Evolutionary conservation across 2,888 invertebrate species (phyloP).

Genomic region (Pandemis corylana): DNA sequence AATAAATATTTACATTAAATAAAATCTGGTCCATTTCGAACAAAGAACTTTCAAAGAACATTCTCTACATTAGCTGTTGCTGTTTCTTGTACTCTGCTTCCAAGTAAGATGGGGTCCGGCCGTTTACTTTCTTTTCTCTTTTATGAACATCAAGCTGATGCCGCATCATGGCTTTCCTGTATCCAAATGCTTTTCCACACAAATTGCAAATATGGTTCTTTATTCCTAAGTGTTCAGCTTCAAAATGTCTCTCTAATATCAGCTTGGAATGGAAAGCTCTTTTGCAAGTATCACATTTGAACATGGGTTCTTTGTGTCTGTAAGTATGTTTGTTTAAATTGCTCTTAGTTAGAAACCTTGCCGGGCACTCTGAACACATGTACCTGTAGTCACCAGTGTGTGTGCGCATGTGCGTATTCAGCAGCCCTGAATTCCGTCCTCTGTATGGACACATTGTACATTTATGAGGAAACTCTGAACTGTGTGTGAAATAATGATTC

Average conservation of each 20-base stretch:
- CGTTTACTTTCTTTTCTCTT: slow-evolving; percentile 42
- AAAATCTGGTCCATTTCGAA: neutral
- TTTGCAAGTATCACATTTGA: slow-evolving; percentile 41
- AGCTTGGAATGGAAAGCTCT: slow-evolving; percentile 41
- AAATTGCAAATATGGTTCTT: slow-evolving; percentile 42
- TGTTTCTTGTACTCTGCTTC: slow-evolving; percentile 39
- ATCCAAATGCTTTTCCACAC: slow-evolving; percentile 43
- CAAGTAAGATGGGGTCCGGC: slow-evolving; percentile 43
- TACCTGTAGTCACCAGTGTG: slow-evolving; percentile 44
- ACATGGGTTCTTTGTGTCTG: slow-evolving; percentile 49
- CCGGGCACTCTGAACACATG: slow-evolving; percentile 44
- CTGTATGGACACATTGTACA: slow-evolving; percentile 46
- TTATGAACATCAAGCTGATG: slow-evolving; percentile 43
- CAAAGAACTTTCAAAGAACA: neutral
- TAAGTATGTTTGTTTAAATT: slow-evolving; percentile 50
- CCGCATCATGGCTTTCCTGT: slow-evolving; percentile 44
- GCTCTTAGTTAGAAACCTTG: slow-evolving; percentile 45
- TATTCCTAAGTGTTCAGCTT: slow-evolving; percentile 44
- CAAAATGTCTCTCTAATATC: slow-evolving; percentile 41
- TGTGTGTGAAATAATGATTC: slow-evolving; percentile 42
- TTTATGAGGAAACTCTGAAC: slow-evolving; percentile 45
- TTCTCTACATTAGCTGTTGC: slow-evolving; percentile 1
- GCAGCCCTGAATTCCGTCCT: slow-evolving; percentile 43
- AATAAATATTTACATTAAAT: no score
- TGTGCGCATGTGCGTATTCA: slow-evolving; percentile 45